Evolutionary conservation across 2,113 vertebrate species (phyloP), one percentile per base, ranked within the genome.

Genomic region (Galbula dea): DNA sequence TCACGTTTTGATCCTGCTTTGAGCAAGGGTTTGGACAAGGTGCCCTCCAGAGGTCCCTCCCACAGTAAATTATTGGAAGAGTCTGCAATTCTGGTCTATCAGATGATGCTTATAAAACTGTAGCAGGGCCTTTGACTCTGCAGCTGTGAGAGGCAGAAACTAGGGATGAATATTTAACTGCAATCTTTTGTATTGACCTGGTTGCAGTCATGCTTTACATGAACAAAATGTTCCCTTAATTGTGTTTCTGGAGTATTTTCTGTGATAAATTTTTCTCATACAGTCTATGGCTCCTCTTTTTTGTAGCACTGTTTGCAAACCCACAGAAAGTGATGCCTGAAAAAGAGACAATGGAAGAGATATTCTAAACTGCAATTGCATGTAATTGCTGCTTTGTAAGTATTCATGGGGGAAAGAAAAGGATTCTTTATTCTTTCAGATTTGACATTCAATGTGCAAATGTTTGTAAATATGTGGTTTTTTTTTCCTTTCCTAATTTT

Each of bases 371-470:
- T 15, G n/a, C 79, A 61, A 26, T 52, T 66, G 45, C 36, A 15
- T 62, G 41, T 89, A 83, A 95, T 88, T 94, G 86, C 83, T 88
- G 72, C 80, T 84, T 80, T 78, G 34, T 69, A 18, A 86, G 58
- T 41, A 65, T 51, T 85, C 57, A 3, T 26, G 76, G 63, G 79
- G 72, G 62, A 52, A 55, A 88, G 62, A 75, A 94, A 71, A 86
- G 23, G 10, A 62, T 68, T 54, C 76, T 54, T 76, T 41, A 3
- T 54, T 46, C 52, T 63, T 55, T 37, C 54, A 46, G 10, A 27
- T 34, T 26, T 79, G 58, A 73, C 39, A 48, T 49, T 59, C 83
- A 37, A 1, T 18, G 34, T 21, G 15, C 14, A 58, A 85, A 34
- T 80, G 63, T 88, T 95, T 76, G 37, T 75, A 87, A 59, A 80